Base-by-base conservation (phyloP, 92 coral and sea anemone species). In the Pocillopora meandrina region DNA sequence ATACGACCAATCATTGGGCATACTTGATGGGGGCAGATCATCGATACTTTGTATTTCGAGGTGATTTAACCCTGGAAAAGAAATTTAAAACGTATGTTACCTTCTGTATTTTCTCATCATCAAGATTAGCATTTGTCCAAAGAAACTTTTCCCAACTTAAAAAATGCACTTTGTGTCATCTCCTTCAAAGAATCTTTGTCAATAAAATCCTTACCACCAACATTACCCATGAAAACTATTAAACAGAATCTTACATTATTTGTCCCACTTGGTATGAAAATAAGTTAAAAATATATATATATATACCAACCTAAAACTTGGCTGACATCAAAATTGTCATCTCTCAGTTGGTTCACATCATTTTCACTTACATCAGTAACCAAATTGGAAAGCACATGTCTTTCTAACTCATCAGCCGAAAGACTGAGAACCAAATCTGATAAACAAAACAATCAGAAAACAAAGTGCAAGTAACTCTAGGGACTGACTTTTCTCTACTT, bases 371-470 rank as follows among this genome's bases (percentile, higher is more conserved):
- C 52, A 42, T 7, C 52, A 42, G 4, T 42, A 42, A 42, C 8
- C 5, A 42, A 3, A 42, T 42, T 42, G 52, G 52, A 42, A 0
- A 42, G 52, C 52, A 42, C 12, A 56, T 59, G 20, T 71, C 61
- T 81, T 7, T 36, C 70, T 52, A 81, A 14, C n/a, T 81, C 85
- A 0, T 81, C 68, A n/a, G 59, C 77, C 1, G 76, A 14, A 9
- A 81, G 67, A 59, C 77, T 70, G 21, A 19, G 66, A 12, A 81
- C 59, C 20, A 81, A 36, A 2, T 81, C 85, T 81, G 68, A 33
- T 1, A 69, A 34, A 35, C n/a, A 69, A 35, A 17, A 8, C 23
- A 1, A 65, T 23, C 31, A 68, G 7, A 31, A 23, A 1, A 10
- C 18, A 69, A 69, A 35, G 12, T 34, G 17, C 42, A 9, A 69